A percentile compares a stretch with the other conserved stretches of the same genome.
Evolutionary conservation across 2,888 invertebrate species (phyloP).

Genomic region (Lagria hirta): DNA sequence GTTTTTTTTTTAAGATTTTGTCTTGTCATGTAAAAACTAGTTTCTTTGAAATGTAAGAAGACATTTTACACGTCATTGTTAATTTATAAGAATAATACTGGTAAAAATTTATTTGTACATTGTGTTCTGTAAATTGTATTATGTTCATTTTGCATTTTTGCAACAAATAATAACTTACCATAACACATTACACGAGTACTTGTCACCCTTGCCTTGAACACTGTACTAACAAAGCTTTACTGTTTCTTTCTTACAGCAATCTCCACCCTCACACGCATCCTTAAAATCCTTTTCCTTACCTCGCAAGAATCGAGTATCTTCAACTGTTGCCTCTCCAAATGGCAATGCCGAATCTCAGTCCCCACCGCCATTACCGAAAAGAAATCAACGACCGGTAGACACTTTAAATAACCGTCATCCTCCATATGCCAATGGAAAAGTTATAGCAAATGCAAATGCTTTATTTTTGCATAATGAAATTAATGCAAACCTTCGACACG

Average conservation of each 20-base stretch:
- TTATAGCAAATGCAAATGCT: conserved; percentile 35
- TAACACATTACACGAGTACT: conserved; percentile 26
- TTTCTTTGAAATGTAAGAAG: too few relatives aligned
- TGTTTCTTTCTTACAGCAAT: conserved; percentile 52
- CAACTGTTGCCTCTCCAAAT: conserved; percentile 34
- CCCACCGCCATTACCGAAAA: conserved; percentile 60
- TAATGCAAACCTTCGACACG: conserved; percentile 39
- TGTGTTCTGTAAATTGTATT: conserved; percentile 1
- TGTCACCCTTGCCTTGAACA: conserved; percentile 34
- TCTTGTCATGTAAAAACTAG: too few relatives aligned
- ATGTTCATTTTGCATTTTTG: background rate
- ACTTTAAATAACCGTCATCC: conserved; percentile 30
- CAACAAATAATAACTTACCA: conserved; percentile 1
- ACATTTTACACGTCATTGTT: too few relatives aligned
- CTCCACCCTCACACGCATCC: conserved; percentile 42
- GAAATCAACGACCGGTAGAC: conserved; percentile 48
- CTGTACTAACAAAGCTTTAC: conserved; percentile 52
- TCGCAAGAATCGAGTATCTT: conserved; percentile 23
- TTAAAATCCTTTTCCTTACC: conserved; percentile 36
- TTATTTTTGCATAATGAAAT: conserved; percentile 42
- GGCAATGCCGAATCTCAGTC: conserved; percentile 40
- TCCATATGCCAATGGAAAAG: conserved; percentile 42
- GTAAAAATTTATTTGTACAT: too few relatives aligned
- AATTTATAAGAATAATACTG: too few relatives aligned
- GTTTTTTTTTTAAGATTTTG: too few relatives aligned